A percentile compares a stretch with the other conserved stretches of the same genome.
Evolutionary conservation across 2,888 invertebrate species (phyloP).

Genomic region (Acleris emargana): DNA sequence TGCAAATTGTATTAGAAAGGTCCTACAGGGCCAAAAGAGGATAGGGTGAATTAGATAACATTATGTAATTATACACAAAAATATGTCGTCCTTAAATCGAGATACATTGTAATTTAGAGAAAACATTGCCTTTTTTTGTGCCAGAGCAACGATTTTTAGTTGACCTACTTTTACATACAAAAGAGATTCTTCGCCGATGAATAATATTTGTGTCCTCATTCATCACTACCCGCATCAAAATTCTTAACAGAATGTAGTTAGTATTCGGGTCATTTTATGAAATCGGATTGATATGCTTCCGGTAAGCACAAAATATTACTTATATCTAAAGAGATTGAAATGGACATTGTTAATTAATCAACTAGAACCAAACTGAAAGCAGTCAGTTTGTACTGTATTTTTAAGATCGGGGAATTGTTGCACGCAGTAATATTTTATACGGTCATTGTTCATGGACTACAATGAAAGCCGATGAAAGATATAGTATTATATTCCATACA

Average conservation of each 20-base stretch:
- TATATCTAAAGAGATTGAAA: no score
- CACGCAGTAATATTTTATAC: background rate
- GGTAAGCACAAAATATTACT: background rate
- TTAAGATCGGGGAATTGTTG: constrained; percentile 8
- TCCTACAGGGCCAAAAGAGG: no score
- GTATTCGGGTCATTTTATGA: constrained; percentile 16
- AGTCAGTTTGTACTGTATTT: background rate
- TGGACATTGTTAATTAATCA: background rate
- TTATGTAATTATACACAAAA: no score
- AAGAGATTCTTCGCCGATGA: background rate
- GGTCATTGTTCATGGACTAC: no score
- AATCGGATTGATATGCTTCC: background rate
- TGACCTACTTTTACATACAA: background rate
- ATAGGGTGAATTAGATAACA: no score
- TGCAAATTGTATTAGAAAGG: no score
- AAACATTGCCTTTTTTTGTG: no score
- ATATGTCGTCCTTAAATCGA: no score
- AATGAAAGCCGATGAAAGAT: no score
- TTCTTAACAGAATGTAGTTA: constrained; percentile 6
- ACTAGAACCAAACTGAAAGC: background rate
- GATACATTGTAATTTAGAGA: no score
- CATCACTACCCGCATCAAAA: constrained; percentile 22
- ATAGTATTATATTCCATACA: no score
- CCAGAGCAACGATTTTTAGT: background rate
- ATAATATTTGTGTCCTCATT: constrained; percentile 14